Conservation (phyloP, 1,140 invertebrate genomes). For the Anastrepha obliqua region DNA sequence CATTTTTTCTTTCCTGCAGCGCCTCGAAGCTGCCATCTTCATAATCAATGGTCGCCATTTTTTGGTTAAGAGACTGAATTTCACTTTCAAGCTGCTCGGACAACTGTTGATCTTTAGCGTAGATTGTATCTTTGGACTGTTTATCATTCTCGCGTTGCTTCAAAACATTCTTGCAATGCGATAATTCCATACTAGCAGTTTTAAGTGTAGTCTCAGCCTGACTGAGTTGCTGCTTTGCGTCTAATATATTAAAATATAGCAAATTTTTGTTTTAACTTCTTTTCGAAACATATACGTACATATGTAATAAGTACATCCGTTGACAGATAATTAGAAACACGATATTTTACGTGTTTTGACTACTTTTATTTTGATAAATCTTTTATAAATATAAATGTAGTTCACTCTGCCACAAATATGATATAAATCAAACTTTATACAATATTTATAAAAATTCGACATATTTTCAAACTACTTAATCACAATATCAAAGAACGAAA, state of each 20-base stretch:
- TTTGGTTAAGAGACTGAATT: constrained; percentile 72
- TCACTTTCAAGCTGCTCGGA: constrained; percentile 80
- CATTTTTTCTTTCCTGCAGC: constrained; percentile 76
- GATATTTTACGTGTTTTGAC: too few relatives aligned
- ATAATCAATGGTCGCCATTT: constrained; percentile 78
- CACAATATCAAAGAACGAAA: too few relatives aligned
- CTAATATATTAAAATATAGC: constrained; percentile 72
- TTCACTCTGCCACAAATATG: too few relatives aligned
- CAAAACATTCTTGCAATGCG: constrained; percentile 82
- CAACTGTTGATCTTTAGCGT: constrained; percentile 82
- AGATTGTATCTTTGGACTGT: constrained; percentile 82
- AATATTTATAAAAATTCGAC: too few relatives aligned
- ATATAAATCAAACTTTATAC: too few relatives aligned
- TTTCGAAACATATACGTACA: too few relatives aligned
- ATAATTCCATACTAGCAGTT: constrained; percentile 85
- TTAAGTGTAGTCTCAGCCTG: constrained; percentile 88
- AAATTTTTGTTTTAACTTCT: not conserved
- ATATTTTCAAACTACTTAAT: too few relatives aligned
- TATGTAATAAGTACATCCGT: too few relatives aligned
- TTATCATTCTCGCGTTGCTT: constrained; percentile 82
- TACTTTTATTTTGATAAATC: too few relatives aligned
- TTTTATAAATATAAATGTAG: too few relatives aligned
- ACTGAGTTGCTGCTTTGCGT: constrained; percentile 83
- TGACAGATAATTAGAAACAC: too few relatives aligned
- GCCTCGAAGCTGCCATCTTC: constrained; percentile 80